Evolutionary conservation across 37 sponge, comb jelly and placozoan species (phyloP).

Genomic region (Crambe crambe): DNA sequence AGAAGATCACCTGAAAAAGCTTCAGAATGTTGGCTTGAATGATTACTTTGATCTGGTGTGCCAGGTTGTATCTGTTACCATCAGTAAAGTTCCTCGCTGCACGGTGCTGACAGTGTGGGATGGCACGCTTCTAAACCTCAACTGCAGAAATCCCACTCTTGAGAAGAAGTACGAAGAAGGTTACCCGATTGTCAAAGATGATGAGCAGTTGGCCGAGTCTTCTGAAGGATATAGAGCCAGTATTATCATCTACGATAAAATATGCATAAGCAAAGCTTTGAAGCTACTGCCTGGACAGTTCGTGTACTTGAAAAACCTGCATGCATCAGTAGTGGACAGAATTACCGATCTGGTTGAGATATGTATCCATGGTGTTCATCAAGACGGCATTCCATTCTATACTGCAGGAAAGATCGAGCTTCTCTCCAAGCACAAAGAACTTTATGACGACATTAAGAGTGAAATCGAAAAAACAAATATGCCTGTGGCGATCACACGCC

Average conservation of each 20-base stretch:
- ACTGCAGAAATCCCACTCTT: neutral
- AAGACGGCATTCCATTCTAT: neutral
- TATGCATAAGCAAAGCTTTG: neutral
- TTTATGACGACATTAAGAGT: neutral
- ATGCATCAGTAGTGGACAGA: neutral
- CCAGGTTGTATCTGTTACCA: slow-evolving; percentile 31
- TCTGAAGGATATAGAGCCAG: neutral
- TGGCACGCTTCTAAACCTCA: slow-evolving; percentile 8
- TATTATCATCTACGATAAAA: neutral
- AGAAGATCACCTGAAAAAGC: neutral
- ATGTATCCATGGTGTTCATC: slow-evolving; percentile 9
- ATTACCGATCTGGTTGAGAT: neutral
- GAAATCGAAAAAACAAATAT: neutral
- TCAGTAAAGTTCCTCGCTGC: neutral
- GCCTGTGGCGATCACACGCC: neutral
- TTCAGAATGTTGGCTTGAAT: slow-evolving; percentile 1
- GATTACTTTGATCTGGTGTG: slow-evolving; percentile 26
- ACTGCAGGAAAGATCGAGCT: neutral
- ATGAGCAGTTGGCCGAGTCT: neutral
- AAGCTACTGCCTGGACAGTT: neutral
- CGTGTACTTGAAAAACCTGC: slow-evolving; percentile 2
- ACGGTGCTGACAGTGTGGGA: slow-evolving; percentile 43
- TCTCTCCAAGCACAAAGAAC: neutral
- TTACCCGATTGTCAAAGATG: neutral
- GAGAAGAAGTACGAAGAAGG: slow-evolving; percentile 8